Evolutionary conservation across 2,888 invertebrate genomes (phyloP).

Genomic region (Neria commutata): DNA sequence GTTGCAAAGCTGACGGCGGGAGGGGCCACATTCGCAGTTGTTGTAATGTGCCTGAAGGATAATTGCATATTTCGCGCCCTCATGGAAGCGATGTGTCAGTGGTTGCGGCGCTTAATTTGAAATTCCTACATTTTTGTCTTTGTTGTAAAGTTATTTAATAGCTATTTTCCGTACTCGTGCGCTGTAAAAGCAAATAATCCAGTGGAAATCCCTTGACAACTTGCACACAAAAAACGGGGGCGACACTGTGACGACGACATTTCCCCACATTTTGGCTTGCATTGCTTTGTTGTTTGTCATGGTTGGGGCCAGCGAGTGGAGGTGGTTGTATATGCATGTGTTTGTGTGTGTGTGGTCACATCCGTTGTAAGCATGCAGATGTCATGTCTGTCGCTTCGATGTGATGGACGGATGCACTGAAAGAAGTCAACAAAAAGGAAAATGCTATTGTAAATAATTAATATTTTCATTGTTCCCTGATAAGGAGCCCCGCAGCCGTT

Average conservation of each 20-base stretch:
- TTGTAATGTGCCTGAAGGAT: neutral
- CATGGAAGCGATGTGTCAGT: too few species aligned
- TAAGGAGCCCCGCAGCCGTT: neutral
- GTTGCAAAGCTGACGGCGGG: too few species aligned
- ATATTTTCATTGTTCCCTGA: neutral
- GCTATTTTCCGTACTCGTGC: neutral
- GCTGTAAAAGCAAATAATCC: neutral
- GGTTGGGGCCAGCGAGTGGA: too few species aligned
- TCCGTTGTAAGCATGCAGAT: neutral
- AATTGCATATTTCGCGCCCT: neutral
- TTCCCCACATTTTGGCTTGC: neutral
- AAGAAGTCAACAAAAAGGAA: neutral
- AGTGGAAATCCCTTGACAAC: constrained; percentile 1
- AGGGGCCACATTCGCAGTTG: neutral
- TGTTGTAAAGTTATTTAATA: neutral
- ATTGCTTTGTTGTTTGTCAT: neutral
- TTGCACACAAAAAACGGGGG: neutral
- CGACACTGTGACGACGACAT: constrained; percentile 5
- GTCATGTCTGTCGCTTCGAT: neutral
- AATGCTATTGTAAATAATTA: neutral
- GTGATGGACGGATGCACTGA: neutral
- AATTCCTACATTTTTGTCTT: neutral
- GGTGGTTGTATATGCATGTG: too few species aligned
- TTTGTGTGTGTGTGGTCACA: neutral
- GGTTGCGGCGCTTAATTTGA: neutral